Base-by-base conservation (phyloP, 2,888 invertebrate species). In the Sphaeridia pumilis region DNA sequence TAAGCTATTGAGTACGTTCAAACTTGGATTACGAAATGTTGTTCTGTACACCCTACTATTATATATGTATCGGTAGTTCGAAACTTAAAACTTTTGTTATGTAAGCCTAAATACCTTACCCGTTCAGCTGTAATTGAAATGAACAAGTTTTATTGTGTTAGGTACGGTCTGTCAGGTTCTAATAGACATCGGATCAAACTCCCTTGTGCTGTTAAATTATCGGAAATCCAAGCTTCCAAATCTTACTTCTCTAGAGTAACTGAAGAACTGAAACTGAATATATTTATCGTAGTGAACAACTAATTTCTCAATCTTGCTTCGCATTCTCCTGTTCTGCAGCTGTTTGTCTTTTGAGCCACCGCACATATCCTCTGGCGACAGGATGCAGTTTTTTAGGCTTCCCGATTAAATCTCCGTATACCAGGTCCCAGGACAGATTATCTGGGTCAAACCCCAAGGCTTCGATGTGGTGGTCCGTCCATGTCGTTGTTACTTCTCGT, bases 1-100 rank as follows among this genome's bases (percentile, higher is more conserved):
- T 58, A 97, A 69, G 95, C 97, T 66, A 87, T 97, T 63, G 98
- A 98, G 65, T 98, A 95, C 79, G 81, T 99, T 69, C 79, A 98
- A 67, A 95, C 95, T 68, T 97, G 97, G 78, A 88, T 81, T 82
- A 70, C 73, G 79, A 75, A 59, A 5, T 38, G 38, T 38, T 38
- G 17, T 38, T 17, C 17, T 17, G 20, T 38, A 10, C 10, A 31
- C 31, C 14, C 14, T 31, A 10, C 7, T 31, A 31, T 14, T 31
- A 10, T 31, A 31, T 31, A 31, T 31, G 31, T n/a, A n/a, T n/a
- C n/a, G n/a, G n/a, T n/a, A n/a, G n/a, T n/a, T n/a, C n/a, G n/a
- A n/a, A n/a, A n/a, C n/a, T n/a, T n/a, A 31, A 31, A 14, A 43
- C 17, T n/a, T 49, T 47, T 27, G 26, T 17, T 49, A 43, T n/a